Base-by-base conservation (phyloP, 2,113 vertebrate species). In the Mormoops blainvillei region DNA sequence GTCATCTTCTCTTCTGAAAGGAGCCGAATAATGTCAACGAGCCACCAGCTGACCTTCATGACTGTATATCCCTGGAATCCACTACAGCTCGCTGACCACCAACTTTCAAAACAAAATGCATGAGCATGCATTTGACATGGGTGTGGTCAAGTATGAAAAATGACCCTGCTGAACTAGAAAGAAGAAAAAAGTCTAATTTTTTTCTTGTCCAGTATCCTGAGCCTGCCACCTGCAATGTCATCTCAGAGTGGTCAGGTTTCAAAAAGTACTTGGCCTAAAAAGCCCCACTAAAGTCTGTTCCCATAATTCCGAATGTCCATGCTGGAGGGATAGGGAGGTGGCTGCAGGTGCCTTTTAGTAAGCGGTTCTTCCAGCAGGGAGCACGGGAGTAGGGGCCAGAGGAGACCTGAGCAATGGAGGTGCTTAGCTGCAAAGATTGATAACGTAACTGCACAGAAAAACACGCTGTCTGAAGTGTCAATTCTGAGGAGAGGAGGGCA, bases 51-150 rank as follows among this genome's bases (percentile, higher is more conserved):
- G 80, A 68, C 36, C 28, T 54, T 54, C 45, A 43, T 14, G 33
- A 41, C 81, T 58, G n/a, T n/a, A 43, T 38, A 86, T 38, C 80
- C 12, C 24, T 86, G 0, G 16, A 77, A 74, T 43, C 48, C n/a
- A 48, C 28, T 26, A n/a, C 18, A 24, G 41, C 24, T 87, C 73
- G 52, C 20, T 52, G 52, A 68, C 31, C 77, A 58, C 70, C 48
- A 70, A 41, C 24, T 61, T 54, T 88, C 68, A 54, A 92, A 48
- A 22, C 31, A 81, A 94, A 81, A 80, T n/a, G 24, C 54, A 16
- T 2, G 3, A 26, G 14, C 20, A 5, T 13, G 13, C 43, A 52
- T 0, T 0, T 22, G 84, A 12, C 52, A 45, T 41, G 19, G 8
- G 16, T 50, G 26, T 12, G 26, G n/a, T 70, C 26, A 87, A 48